Evolutionary conservation across 2,113 vertebrate species (phyloP), one percentile per base, ranked within the genome.

Genomic region (Oophaga pumilio): DNA sequence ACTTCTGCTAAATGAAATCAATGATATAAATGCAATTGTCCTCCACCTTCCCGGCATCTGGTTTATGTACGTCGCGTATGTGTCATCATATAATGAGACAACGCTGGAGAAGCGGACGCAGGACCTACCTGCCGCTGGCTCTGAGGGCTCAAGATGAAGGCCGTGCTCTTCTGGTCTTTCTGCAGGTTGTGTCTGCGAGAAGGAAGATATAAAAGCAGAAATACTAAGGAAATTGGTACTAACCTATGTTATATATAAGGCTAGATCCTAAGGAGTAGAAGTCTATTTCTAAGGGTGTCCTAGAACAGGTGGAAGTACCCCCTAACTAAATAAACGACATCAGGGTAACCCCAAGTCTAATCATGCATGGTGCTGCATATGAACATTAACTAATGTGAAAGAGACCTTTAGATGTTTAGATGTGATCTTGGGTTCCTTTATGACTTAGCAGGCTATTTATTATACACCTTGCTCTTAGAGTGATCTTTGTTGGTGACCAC

Each of bases 51-150:
- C 33, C 43, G 50, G 80, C 71, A 60, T 83, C 87, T 88, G 87
- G 33, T 57, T 56, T 68, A 49, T 86, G 76, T 79, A 28, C 60
- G 24, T 64, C 17, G 6, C 18, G 85, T 43, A 69, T 68, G 17
- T 64, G 79, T 87, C 86, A 76, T 60, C 79, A 66, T 22, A 68
- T 64, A 18, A 22, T 24, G 13, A 28, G 52, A 24, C 50, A 53
- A 24, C 26, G 50, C 52, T 10, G 49, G 62, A 8, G 82, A 13
- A 43, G 76, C 8, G n/a, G 8, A 43, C 12, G 15, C 8, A 53
- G 14, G 73, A 91, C 93, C 91, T 92, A 91, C 94, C 94, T 94
- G 91, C 22, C 88, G 85, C 89, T 94, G 91, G 13, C 87, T 93
- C 4, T 91, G 80, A 1, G 95, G 93, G 68, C 92, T 92, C 20